Evolutionary conservation across 2,888 invertebrate genomes (phyloP).

Genomic region (Drosophila eohydei): DNA sequence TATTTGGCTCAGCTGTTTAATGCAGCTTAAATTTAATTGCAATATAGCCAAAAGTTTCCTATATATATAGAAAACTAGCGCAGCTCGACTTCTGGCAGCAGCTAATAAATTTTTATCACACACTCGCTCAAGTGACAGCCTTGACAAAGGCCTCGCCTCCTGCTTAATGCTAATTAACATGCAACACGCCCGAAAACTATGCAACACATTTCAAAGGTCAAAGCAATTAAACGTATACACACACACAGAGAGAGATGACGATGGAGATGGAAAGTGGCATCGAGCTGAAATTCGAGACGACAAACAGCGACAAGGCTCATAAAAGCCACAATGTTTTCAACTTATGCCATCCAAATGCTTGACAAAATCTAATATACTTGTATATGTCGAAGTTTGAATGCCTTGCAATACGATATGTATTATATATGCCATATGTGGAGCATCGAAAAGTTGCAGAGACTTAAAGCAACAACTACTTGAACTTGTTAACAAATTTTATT

Average conservation of each 20-base stretch:
- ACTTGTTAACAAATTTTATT: background rate
- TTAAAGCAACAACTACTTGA: background rate
- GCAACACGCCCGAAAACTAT: conserved; percentile 68
- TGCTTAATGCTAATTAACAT: conserved; percentile 79
- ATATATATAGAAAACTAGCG: conserved; percentile 27
- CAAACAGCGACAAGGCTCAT: conserved; percentile 57
- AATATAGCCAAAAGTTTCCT: conserved; percentile 73
- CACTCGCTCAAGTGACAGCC: conserved; percentile 44
- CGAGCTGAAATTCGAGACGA: conserved; percentile 28
- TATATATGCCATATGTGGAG: background rate
- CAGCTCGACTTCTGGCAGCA: conserved; percentile 22
- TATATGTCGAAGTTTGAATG: conserved; percentile 17
- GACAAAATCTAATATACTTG: conserved; percentile 9
- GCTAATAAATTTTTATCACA: conserved; percentile 77
- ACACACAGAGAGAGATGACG: conserved; percentile 1
- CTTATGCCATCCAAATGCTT: conserved; percentile 39
- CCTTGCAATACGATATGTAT: background rate
- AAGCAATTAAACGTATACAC: conserved; percentile 83
- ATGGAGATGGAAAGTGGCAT: background rate
- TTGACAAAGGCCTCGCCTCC: conserved; percentile 45
- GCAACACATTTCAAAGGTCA: conserved; percentile 72
- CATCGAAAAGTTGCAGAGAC: background rate
- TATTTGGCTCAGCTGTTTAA: conserved; percentile 61
- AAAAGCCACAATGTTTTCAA: conserved; percentile 69
- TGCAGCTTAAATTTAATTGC: conserved; percentile 84